Base-by-base conservation (phyloP, 37 sponge, comb jelly and placozoan species). In the Theonella swinhoei region DNA sequence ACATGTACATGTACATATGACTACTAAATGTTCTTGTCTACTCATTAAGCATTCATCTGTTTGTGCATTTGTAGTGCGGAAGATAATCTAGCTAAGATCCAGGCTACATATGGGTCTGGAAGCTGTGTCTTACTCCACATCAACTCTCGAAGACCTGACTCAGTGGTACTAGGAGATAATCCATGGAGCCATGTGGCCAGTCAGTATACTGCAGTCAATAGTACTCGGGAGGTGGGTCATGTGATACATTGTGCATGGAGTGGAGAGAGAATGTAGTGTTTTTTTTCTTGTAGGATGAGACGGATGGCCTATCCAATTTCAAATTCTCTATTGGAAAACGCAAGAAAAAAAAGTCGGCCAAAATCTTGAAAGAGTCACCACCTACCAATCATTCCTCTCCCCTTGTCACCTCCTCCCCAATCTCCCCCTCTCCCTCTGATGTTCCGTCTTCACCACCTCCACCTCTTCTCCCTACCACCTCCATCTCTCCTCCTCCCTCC, bases 71-170 rank as follows among this genome's bases (percentile, higher is more conserved):
- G 8, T 72, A 92, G 93, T 30, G 93, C 79, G 39, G 34, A 81
- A 67, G 86, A 84, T 22, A 76, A 59, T 26, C 79, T 59, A 43
- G 78, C 42, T 1, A 34, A 62, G 33, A 31, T 92, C 65, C 75
- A 84, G 73, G 64, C 39, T 1, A 60, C 33, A 36, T 89, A 85
- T 65, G 89, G 89, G 0, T 61, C 72, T 1, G 83, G 74, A 38
- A 76, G 36, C 75, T 87, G 90, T 36, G 68, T 36, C 79, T 31
- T 90, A 23, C 59, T 94, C 37, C 73, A 62, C 8, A 42, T 94
- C 80, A 94, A 94, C 71, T 91, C 92, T 5, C 72, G 79, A n/a
- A 33, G 30, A n/a, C 77, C 85, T n/a, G 39, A 22, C 1, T 2
- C 66, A 2, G n/a, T 38, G 4, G 30, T 39, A 4, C 14, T 17